Evolutionary conservation across 2,797 vertebrate genomes (phyloP).

Genomic region (Euphonia xanthogaster): DNA sequence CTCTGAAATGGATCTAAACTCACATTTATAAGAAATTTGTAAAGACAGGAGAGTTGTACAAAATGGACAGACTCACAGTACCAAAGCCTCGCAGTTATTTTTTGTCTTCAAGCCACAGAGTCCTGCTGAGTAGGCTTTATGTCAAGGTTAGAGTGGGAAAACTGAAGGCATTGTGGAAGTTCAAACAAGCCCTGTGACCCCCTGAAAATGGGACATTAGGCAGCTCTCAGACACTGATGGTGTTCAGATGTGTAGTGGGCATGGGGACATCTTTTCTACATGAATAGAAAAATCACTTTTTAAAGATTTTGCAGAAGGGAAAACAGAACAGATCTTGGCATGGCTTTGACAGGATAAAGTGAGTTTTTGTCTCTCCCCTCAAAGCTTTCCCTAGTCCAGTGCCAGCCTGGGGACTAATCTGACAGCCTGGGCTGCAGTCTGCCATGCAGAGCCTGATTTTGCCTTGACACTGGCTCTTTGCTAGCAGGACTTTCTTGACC

Average conservation of each 20-base stretch:
- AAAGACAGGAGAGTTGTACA: neutral
- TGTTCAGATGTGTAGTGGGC: neutral
- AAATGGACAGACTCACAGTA: neutral
- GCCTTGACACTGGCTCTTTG: neutral
- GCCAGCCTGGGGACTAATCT: neutral
- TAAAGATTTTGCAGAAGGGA: neutral
- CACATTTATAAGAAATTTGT: neutral
- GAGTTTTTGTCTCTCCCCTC: neutral
- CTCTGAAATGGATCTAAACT: neutral
- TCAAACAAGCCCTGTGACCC: neutral
- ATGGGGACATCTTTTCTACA: neutral
- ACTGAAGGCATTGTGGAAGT: neutral
- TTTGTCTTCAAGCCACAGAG: neutral
- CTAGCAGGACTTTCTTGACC: neutral
- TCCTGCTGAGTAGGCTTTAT: neutral
- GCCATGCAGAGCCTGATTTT: accelerated
- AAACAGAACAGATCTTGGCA: neutral
- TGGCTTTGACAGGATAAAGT: neutral
- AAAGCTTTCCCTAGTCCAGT: neutral
- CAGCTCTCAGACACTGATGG: neutral
- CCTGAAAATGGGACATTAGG: neutral
- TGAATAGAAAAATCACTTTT: neutral
- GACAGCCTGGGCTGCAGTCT: neutral
- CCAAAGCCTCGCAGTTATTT: neutral
- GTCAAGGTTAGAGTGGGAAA: neutral